Evolutionary conservation across 35 echinoderm and acorn worm species (phyloP).

Genomic region (Apostichopus californicus): DNA sequence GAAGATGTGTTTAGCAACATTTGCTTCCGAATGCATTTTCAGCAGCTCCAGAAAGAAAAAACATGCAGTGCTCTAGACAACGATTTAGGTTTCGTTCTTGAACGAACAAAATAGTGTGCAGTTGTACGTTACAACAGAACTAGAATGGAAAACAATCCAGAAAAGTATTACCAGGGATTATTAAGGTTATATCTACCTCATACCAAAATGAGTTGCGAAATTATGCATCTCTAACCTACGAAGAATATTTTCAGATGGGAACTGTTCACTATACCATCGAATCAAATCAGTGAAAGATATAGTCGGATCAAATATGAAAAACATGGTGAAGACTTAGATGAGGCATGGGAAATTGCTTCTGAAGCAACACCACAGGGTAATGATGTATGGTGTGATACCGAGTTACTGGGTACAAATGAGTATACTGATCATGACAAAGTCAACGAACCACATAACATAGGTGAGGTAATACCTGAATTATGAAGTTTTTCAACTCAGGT

Average conservation of each 20-base stretch:
- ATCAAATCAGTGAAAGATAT: neutral
- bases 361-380: too few species aligned
- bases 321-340: too few species aligned
- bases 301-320: too few species aligned
- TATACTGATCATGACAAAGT: too few species aligned
- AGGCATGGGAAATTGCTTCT: too few species aligned
- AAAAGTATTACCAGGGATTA: slow-evolving; percentile 3
- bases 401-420: too few species aligned
- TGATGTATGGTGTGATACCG: too few species aligned
- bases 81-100: too few species aligned
- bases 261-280: neutral
- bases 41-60: neutral
- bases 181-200: slow-evolving; percentile 1
- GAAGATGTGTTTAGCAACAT: slow-evolving; percentile 20
- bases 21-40: neutral
- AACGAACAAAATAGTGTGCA: neutral
- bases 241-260: slow-evolving; percentile 8
- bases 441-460: too few species aligned
- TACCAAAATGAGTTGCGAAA: neutral
- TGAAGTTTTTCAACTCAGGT: too few species aligned
- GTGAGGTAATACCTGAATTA: too few species aligned
- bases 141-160: neutral
- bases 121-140: slow-evolving; percentile 15
- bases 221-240: neutral
- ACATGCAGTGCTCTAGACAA: too few species aligned